These are phyloP conservation scores for Falco biarmicus DNA, from an alignment of 2,797 vertebrate species.

Conservation along the genomic window DNA sequence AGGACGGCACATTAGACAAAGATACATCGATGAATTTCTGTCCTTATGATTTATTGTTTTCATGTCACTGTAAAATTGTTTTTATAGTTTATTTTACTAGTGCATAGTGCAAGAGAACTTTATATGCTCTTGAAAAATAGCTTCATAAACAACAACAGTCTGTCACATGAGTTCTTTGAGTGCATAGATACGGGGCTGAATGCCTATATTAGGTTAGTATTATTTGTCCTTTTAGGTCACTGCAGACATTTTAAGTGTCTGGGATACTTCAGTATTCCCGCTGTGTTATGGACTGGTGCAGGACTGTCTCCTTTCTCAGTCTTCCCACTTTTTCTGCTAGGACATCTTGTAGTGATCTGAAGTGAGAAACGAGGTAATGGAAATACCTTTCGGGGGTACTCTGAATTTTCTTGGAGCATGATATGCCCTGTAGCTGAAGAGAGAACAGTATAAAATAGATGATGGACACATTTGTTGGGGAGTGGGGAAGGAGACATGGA, in stretches of 20 bases:
- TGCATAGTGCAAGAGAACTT: not conserved
- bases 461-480: not conserved
- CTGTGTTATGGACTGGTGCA: not conserved
- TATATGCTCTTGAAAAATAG: not conserved
- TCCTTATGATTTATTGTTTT: slow-evolving; percentile 1
- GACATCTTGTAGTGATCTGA: not conserved
- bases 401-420: not conserved
- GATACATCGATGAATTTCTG: not conserved
- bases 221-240: not conserved
- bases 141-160: not conserved
- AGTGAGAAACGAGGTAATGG: not conserved
- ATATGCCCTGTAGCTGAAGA: not conserved
- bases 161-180: not conserved
- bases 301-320: not conserved
- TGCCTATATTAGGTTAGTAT: not conserved
- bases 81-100: slow-evolving; percentile 7
- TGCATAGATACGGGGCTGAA: not conserved
- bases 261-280: not conserved
- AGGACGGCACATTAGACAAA: not conserved
- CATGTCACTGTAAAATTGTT: not conserved
- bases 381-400: not conserved
- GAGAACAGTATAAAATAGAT: not conserved
- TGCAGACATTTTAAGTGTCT: not conserved
- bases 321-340: not conserved
- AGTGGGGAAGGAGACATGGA: not conserved